phyloP scores from a whole-genome alignment of 1,140 invertebrate species.

The Cydia amplana region DNA sequence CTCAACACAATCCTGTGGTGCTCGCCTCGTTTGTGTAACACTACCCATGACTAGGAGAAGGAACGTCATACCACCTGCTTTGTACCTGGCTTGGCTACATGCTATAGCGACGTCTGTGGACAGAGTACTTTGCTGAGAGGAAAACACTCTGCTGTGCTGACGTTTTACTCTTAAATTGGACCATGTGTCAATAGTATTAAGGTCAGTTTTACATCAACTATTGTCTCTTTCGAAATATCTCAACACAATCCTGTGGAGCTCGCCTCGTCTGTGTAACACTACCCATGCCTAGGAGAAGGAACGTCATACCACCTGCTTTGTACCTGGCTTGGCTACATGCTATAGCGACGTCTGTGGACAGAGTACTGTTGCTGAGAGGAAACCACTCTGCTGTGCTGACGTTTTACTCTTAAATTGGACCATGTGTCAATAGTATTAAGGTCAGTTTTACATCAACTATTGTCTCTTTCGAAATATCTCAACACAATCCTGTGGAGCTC shows the following conservation, averaged over 20 bases:
- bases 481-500: conserved; percentile 70
- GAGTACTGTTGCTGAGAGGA: conserved; percentile 90
- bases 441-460: background rate
- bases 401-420: conserved; percentile 92
- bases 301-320: conserved; percentile 89
- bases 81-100: no score
- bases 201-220: no score
- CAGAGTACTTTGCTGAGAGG: no score
- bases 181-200: no score
- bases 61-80: no score
- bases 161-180: no score
- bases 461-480: background rate
- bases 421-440: background rate
- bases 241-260: conserved; percentile 91
- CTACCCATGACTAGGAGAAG: no score
- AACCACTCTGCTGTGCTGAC: conserved; percentile 98
- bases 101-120: no score
- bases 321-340: conserved; percentile 97
- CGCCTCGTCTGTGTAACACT: conserved; percentile 96
- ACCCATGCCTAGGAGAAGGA: conserved; percentile 94
- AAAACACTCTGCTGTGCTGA: no score
- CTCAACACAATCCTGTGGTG: no score
- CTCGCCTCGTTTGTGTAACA: no score
- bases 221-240: no score
- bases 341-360: conserved; percentile 86